Percentiles rank a stretch among this genome's conserved stretches.
Conservation (phyloP, 2,113 vertebrate species). For the Pseudopipra pipra region DNA sequence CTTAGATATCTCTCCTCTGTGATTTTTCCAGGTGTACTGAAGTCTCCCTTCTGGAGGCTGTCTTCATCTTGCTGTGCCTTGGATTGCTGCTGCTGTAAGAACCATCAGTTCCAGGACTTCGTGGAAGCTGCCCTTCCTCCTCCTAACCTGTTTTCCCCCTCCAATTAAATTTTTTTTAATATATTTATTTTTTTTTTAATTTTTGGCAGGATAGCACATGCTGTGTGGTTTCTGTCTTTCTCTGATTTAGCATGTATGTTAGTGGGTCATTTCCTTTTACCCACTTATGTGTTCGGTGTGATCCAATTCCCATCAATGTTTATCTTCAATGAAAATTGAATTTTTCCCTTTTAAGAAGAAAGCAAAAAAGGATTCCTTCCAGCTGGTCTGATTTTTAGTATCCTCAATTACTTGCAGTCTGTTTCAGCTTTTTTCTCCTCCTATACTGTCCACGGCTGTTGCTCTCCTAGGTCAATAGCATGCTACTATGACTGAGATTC, state of each 20-base stretch:
- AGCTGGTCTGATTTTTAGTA: background rate
- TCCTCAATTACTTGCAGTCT: background rate
- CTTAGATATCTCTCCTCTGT: background rate
- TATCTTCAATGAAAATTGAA: background rate
- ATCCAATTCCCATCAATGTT: background rate
- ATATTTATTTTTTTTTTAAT: background rate
- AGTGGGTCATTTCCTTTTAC: conserved; percentile 5
- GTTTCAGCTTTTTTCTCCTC: background rate
- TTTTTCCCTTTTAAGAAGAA: conserved; percentile 14
- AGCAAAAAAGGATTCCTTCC: background rate
- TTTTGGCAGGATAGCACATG: background rate
- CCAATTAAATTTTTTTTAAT: background rate
- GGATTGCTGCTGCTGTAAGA: background rate
- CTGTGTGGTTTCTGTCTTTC: background rate
- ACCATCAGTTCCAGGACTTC: background rate
- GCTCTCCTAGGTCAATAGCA: background rate
- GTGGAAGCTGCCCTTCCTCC: background rate
- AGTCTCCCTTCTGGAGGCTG: background rate
- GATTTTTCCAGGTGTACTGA: background rate
- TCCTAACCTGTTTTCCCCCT: background rate
- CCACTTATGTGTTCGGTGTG: background rate
- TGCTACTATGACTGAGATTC: background rate
- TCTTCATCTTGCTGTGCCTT: background rate
- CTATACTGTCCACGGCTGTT: background rate
- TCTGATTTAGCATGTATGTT: conserved; percentile 6